These are phyloP conservation scores for Maccullochella peelii DNA, from an alignment of 2,113 vertebrate genomes.

Conservation along the genomic window DNA sequence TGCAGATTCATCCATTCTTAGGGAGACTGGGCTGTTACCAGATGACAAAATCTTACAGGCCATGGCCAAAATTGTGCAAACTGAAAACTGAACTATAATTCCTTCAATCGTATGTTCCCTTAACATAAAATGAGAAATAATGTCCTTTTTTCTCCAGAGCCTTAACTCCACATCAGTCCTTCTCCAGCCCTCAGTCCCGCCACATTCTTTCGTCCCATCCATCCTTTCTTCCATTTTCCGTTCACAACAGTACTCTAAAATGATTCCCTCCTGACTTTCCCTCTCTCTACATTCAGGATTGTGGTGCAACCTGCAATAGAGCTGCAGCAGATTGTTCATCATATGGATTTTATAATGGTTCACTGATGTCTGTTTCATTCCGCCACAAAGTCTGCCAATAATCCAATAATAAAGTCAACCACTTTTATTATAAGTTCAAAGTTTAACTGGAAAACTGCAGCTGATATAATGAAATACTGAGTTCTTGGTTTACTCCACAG, in stretches of 20 bases:
- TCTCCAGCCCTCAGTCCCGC: background rate
- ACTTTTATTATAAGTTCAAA: background rate
- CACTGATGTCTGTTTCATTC: background rate
- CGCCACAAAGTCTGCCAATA: too few relatives aligned
- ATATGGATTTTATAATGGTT: background rate
- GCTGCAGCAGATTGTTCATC: background rate
- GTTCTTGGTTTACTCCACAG: background rate
- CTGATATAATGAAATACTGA: background rate
- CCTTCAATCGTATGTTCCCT: too few relatives aligned
- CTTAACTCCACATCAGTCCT: background rate
- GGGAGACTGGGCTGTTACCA: too few relatives aligned
- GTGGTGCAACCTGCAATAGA: background rate
- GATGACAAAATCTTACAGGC: too few relatives aligned
- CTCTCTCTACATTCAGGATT: background rate
- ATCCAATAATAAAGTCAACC: too few relatives aligned
- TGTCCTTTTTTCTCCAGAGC: background rate
- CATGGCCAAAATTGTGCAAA: too few relatives aligned
- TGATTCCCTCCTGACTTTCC: background rate
- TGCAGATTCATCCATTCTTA: background rate
- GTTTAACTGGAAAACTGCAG: background rate
- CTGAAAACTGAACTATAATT: too few relatives aligned
- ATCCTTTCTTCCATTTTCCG: background rate
- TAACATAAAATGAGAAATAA: too few relatives aligned
- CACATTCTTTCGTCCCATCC: background rate
- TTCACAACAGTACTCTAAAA: background rate